Evolutionary conservation across 2,797 vertebrate species (phyloP).

Genomic region (Malacoraja senta): DNA sequence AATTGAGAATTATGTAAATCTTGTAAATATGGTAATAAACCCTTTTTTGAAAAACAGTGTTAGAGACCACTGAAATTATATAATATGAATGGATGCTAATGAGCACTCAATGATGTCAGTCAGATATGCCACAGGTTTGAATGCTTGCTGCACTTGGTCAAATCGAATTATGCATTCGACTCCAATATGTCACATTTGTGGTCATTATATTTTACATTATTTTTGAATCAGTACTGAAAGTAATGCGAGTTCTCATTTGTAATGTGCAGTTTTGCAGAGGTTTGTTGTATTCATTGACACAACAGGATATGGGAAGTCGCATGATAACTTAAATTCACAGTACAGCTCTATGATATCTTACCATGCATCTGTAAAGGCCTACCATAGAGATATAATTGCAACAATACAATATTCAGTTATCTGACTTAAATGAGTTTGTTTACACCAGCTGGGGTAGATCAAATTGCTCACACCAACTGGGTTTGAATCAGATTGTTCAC

Average conservation of each 20-base stretch:
- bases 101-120: too few species aligned
- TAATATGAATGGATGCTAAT: too few species aligned
- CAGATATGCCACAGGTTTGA: too few species aligned
- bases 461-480: constrained; percentile 4
- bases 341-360: not conserved
- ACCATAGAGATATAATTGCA: not conserved
- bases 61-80: too few species aligned
- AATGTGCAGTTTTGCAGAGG: not conserved
- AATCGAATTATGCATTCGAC: too few species aligned
- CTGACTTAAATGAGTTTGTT: not conserved
- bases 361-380: not conserved
- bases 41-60: too few species aligned
- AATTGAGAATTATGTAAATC: too few species aligned
- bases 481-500: not conserved
- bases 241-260: not conserved
- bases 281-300: not conserved
- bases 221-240: not conserved
- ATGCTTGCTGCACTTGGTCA: too few species aligned
- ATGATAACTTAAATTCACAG: not conserved
- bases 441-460: not conserved
- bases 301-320: not conserved
- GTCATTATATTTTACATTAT: too few species aligned
- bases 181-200: too few species aligned
- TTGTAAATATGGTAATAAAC: too few species aligned
- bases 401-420: not conserved